Evolutionary conservation across 2,113 vertebrate genomes (phyloP), one percentile per base, ranked within the genome.

Genomic region (Tachysurus fulvidraco): DNA sequence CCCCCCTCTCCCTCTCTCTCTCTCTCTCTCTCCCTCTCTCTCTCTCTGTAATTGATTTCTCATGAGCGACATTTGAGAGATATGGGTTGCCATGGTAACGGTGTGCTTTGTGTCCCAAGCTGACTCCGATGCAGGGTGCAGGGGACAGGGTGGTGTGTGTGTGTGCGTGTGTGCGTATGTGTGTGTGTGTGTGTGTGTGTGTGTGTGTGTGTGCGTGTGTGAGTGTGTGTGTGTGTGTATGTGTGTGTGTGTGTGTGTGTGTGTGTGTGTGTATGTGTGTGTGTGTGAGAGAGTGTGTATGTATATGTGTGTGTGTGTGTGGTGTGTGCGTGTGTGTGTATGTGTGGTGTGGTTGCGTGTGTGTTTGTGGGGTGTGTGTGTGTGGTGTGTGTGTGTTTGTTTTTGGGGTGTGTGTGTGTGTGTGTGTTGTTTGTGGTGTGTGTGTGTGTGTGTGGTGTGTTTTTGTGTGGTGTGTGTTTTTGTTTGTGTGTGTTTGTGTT

Each of bases 101-200:
- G 41, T 44, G 30, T 54, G 13, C 74, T 78, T 55, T 78, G 50
- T 78, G 50, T 9, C 50, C 30, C 21, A n/a, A 41, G 54, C 77
- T 79, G 77, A 54, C 52, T 54, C 16, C 19, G 77, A 79, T 28
- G 46, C 46, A 50, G 4, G 11, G 36, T 36, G 36, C 36, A 36
- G 36, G n/a, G 21, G 7, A 21, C 30, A 69, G 16, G 14, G 28
- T 2, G 23, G 6, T 46, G 13, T 30, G 28, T 36, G 28, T 17
- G 21, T 62, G 59, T 60, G 59, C 52, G 73, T 10, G 25, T 73
- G 36, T 41, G 69, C 44, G 69, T 71, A 25, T 67, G n/a, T 67
- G 64, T 67, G 64, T 67, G 64, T 62, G 64, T 65, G 64, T 65
- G 62, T 65, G 62, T 65, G 62, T 28, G n/a, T 65, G 62, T 65